Conservation (phyloP, 2,888 invertebrate genomes). For the Lasius platythorax region DNA sequence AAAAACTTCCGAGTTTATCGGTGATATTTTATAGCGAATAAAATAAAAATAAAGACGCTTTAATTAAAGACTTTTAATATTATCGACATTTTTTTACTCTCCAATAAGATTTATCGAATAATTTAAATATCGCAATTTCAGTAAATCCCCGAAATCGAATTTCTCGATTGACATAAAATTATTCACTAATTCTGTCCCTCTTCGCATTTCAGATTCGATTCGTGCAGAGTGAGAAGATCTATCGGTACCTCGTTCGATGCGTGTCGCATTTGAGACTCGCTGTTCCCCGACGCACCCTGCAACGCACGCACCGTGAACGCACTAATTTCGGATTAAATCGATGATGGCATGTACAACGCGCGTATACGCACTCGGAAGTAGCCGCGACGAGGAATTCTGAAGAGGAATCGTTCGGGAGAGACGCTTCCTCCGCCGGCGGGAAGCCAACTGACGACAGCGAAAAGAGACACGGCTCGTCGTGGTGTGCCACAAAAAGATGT, state of each 20-base stretch:
- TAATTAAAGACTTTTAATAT: neutral
- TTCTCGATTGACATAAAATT: neutral
- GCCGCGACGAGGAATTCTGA: neutral
- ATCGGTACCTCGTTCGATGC: constrained; percentile 77
- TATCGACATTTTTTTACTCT: neutral
- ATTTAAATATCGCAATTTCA: constrained; percentile 7
- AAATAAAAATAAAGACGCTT: neutral
- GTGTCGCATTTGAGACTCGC: constrained; percentile 76
- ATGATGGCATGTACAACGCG: neutral
- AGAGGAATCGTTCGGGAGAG: neutral
- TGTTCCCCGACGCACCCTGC: neutral
- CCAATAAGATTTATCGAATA: neutral
- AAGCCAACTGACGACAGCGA: constrained; percentile 47
- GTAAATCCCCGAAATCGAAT: neutral
- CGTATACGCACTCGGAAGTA: neutral
- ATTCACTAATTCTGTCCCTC: neutral
- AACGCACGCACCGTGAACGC: neutral
- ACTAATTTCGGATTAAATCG: neutral
- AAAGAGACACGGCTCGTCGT: constrained; percentile 21
- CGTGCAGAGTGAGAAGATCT: neutral
- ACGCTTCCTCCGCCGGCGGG: constrained; percentile 34
- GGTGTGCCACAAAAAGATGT: constrained; percentile 13
- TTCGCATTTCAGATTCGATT: neutral
- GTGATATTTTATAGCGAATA: neutral
- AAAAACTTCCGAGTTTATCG: neutral